These are phyloP conservation scores for Therioaphis trifolii DNA, from an alignment of 2,888 invertebrate genomes.

Conservation along the genomic window DNA sequence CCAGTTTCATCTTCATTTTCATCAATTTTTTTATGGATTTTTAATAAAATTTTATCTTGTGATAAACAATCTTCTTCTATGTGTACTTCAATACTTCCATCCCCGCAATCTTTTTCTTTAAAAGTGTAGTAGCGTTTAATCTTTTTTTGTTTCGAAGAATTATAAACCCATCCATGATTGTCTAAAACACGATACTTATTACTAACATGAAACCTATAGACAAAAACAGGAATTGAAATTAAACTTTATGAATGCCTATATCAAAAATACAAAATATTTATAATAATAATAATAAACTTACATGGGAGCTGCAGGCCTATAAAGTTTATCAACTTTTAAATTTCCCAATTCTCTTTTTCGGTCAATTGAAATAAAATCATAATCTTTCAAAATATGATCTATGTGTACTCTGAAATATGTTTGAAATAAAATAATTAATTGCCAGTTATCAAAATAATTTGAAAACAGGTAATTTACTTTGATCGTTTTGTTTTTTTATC, in stretches of 20 bases:
- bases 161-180: conserved; percentile 41
- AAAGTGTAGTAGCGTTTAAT: conserved; percentile 46
- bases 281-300: conserved; percentile 69
- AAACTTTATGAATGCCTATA: neutral
- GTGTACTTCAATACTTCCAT: conserved; percentile 19
- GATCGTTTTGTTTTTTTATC: conserved; percentile 29
- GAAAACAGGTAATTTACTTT: conserved; percentile 44
- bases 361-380: conserved; percentile 68
- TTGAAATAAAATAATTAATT: neutral
- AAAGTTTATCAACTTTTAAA: conserved; percentile 74
- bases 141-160: conserved; percentile 40
- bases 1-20: neutral
- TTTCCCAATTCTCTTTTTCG: conserved; percentile 73
- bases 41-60: conserved; percentile 48
- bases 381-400: conserved; percentile 27
- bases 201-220: conserved; percentile 47
- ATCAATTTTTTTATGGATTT: neutral
- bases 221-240: neutral
- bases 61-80: conserved; percentile 42
- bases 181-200: conserved; percentile 43
- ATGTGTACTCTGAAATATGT: conserved; percentile 4
- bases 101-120: conserved; percentile 55
- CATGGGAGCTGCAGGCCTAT: conserved; percentile 75
- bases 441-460: neutral
- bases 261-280: neutral